A percentile compares a stretch with the other conserved stretches of the same genome.
Conservation (phyloP, 2,888 invertebrate species). For the Campoplex nolae region DNA sequence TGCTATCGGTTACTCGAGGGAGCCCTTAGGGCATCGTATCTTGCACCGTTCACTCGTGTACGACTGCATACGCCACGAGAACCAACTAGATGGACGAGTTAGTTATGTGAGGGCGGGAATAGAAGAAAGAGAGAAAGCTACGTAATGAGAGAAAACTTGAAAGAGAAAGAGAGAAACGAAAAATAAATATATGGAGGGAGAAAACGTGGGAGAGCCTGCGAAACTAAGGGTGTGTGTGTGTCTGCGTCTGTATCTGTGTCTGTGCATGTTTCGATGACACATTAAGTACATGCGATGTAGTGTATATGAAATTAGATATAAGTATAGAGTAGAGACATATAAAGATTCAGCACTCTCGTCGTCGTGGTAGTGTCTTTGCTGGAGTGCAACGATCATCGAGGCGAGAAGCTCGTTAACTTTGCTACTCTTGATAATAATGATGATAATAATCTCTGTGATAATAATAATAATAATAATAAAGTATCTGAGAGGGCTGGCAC, state of each 20-base stretch:
- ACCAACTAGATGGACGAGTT: slow-evolving; percentile 64
- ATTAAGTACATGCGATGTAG: slow-evolving; percentile 56
- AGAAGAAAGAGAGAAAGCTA: slow-evolving; percentile 5
- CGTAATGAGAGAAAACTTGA: background rate
- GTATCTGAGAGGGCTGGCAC: background rate
- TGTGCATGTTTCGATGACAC: slow-evolving; percentile 57
- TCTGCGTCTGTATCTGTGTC: background rate
- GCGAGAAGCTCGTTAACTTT: slow-evolving; percentile 67
- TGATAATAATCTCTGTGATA: slow-evolving; percentile 23
- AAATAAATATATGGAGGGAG: background rate
- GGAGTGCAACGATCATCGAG: slow-evolving; percentile 61
- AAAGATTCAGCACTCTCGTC: slow-evolving; percentile 53
- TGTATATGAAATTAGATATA: background rate
- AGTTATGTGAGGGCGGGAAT: slow-evolving; percentile 10
- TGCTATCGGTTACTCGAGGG: slow-evolving; percentile 66
- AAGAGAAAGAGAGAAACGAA: background rate
- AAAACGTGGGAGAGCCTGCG: slow-evolving; percentile 46
- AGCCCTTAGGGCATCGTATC: slow-evolving; percentile 65
- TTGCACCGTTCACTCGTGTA: slow-evolving; percentile 33
- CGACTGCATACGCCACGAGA: slow-evolving; percentile 22
- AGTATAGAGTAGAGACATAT: slow-evolving; percentile 8
- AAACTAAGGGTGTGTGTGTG: background rate
- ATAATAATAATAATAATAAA: slow-evolving; percentile 32
- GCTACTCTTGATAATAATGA: slow-evolving; percentile 32
- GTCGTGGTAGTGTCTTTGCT: slow-evolving; percentile 61